Percentiles rank a stretch among this genome's conserved stretches.
These are phyloP conservation scores for Drosophila triauraria DNA, from an alignment of 1,140 invertebrate genomes.

Conservation along the genomic window DNA sequence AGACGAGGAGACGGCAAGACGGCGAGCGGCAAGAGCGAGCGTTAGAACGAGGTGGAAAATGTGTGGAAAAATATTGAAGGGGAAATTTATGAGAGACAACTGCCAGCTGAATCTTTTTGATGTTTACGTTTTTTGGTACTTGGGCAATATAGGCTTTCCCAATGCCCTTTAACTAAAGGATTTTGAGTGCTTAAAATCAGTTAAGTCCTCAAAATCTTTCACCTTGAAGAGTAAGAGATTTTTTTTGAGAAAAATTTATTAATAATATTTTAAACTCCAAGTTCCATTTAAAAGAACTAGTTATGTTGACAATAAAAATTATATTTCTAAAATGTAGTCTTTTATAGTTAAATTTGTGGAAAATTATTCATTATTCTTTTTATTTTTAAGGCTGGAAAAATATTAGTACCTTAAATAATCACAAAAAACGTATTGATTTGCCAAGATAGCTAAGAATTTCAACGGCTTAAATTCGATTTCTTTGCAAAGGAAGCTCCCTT, in stretches of 20 bases:
- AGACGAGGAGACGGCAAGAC: not conserved
- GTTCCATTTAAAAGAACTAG: no score
- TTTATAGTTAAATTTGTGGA: not conserved
- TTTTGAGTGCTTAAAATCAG: not conserved
- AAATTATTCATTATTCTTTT: not conserved
- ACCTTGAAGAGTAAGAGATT: not conserved
- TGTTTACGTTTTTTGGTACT: slow-evolving; percentile 12
- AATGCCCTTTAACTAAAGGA: slow-evolving; percentile 19
- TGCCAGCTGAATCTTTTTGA: slow-evolving; percentile 56
- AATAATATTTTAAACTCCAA: not conserved
- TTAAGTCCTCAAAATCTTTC: not conserved
- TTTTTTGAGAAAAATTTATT: not conserved
- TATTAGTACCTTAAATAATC: not conserved
- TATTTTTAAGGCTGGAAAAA: no score
- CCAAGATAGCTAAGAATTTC: no score
- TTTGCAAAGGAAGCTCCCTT: not conserved
- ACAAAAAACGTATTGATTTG: not conserved
- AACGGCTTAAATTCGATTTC: not conserved
- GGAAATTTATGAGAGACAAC: slow-evolving; percentile 77
- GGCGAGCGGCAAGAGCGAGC: not conserved
- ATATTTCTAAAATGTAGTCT: no score
- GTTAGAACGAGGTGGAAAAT: slow-evolving; percentile 22
- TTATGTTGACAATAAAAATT: no score
- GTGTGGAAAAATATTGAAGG: slow-evolving; percentile 35
- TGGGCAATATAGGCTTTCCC: not conserved